Conservation (phyloP, 2,797 vertebrate species). For the Danionella dracula region DNA sequence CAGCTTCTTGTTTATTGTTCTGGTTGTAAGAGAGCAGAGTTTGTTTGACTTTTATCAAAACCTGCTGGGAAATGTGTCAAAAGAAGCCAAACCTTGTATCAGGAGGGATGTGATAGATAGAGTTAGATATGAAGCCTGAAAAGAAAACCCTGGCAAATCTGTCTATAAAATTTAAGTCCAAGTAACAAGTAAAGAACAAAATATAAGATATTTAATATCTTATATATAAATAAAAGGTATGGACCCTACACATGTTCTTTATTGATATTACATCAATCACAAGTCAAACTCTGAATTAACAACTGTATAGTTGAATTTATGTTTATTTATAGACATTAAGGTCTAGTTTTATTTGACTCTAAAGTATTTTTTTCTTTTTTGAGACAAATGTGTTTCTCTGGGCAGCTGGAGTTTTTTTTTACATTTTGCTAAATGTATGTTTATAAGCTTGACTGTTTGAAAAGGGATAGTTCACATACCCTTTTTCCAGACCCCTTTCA, state of each 20-base stretch:
- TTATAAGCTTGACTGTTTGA: constrained; percentile 42
- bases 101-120: constrained; percentile 15
- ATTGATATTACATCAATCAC: no score
- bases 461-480: constrained; percentile 54
- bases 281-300: no score
- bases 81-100: constrained; percentile 29
- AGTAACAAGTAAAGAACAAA: no score
- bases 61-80: constrained; percentile 59
- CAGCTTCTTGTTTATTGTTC: constrained; percentile 47
- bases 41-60: constrained; percentile 53
- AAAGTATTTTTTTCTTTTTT: constrained; percentile 18
- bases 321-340: constrained; percentile 38
- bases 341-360: constrained; percentile 51
- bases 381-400: constrained; percentile 9
- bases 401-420: constrained; percentile 30
- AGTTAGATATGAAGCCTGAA: constrained; percentile 23
- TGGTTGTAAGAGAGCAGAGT: constrained; percentile 37
- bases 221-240: no score
- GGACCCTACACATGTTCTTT: no score
- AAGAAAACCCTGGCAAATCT: no score
- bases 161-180: no score
- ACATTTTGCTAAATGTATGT: constrained; percentile 46
- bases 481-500: constrained; percentile 26
- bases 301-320: constrained; percentile 38
- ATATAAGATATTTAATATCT: no score